Conservation (phyloP, 2,888 invertebrate species). For the Monochamus alternatus region DNA sequence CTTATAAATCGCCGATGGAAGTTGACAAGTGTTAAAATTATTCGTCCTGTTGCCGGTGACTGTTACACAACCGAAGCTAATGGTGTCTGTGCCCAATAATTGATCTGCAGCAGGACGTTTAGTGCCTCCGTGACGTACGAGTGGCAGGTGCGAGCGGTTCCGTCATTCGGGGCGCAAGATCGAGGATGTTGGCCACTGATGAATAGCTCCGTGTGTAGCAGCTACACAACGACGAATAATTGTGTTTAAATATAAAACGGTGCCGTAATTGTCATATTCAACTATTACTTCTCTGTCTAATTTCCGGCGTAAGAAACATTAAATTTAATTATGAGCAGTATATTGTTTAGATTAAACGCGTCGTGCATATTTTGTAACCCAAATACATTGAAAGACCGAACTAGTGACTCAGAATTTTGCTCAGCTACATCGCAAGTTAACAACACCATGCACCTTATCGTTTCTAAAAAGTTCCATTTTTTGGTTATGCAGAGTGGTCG, state of each 20-base stretch:
- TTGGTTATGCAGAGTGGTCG: no score
- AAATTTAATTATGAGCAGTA: neutral
- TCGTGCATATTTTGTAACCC: no score
- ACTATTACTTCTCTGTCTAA: slow-evolving; percentile 22
- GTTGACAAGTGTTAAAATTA: slow-evolving; percentile 62
- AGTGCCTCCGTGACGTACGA: slow-evolving; percentile 57
- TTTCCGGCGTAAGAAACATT: neutral
- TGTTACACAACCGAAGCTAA: slow-evolving; percentile 58
- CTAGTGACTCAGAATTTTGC: no score
- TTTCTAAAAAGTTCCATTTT: no score
- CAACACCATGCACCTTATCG: no score
- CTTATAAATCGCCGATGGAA: slow-evolving; percentile 58
- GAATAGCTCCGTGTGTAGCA: slow-evolving; percentile 38
- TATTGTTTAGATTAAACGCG: no score
- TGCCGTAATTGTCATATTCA: slow-evolving; percentile 39
- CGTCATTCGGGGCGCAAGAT: slow-evolving; percentile 45
- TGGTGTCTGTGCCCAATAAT: slow-evolving; percentile 56
- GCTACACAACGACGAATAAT: slow-evolving; percentile 22
- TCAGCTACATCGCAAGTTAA: no score
- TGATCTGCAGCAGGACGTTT: slow-evolving; percentile 58
- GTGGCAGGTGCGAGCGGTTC: slow-evolving; percentile 57
- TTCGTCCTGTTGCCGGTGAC: slow-evolving; percentile 57
- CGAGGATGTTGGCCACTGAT: slow-evolving; percentile 35
- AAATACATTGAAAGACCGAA: no score
- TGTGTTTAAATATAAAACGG: slow-evolving; percentile 33